Evolutionary conservation across 2,113 vertebrate species (phyloP).

Genomic region (Hypanus sabinus): DNA sequence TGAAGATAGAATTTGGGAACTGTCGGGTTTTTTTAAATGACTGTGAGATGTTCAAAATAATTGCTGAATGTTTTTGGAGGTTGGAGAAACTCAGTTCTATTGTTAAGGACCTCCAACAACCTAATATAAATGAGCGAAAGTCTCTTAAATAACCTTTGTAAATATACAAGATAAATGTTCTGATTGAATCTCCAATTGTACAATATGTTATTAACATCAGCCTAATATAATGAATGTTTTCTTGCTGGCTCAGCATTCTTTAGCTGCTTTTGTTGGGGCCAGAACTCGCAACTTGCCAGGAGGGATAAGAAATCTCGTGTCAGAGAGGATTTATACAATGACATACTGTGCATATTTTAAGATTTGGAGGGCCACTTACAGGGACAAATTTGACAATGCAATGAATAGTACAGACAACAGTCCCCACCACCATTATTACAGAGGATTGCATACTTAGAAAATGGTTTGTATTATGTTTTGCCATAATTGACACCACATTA

Average conservation of each 20-base stretch:
- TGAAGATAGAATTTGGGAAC: background rate
- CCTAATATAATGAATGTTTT: background rate
- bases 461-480: too few species aligned
- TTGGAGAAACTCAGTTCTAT: background rate
- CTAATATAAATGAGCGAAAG: background rate
- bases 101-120: background rate
- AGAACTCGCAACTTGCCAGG: background rate
- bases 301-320: background rate
- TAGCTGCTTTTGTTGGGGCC: background rate
- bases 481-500: too few species aligned
- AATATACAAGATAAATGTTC: background rate
- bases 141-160: background rate
- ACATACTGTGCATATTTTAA: background rate
- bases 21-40: background rate
- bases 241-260: background rate
- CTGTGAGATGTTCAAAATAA: background rate
- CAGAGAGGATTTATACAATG: background rate
- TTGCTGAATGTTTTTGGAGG: background rate
- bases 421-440: too few species aligned
- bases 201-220: background rate
- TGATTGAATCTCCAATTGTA: background rate
- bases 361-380: background rate
- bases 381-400: background rate
- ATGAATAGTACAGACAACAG: background rate
- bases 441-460: too few species aligned